Conservation (phyloP, 2,888 invertebrate species). For the Argyra leucocephala region DNA sequence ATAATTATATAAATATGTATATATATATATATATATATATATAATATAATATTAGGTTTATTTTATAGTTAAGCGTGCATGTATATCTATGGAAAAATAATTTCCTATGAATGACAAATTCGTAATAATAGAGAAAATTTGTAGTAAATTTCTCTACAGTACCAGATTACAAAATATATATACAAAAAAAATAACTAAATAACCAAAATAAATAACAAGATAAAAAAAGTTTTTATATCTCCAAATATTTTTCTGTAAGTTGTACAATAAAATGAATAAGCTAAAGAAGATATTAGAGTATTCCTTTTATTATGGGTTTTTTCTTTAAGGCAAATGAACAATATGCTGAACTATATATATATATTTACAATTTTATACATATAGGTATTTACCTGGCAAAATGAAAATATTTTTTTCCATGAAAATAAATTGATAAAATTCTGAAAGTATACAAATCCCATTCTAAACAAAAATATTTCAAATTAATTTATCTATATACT, state of each 20-base stretch:
- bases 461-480: no score
- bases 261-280: neutral
- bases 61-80: neutral
- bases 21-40: no score
- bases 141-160: neutral
- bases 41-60: neutral
- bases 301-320: neutral
- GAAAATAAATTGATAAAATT: no score
- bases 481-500: no score
- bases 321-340: neutral
- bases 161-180: neutral
- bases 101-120: neutral
- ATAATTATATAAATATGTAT: no score
- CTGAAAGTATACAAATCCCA: no score
- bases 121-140: no score
- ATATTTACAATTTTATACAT: neutral
- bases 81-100: neutral
- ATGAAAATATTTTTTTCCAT: no score
- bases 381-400: neutral
- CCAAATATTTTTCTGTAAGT: neutral
- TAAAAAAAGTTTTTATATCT: neutral
- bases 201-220: neutral
- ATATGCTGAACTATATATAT: no score
- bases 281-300: neutral
- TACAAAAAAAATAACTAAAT: no score